Evolutionary conservation across 2,888 invertebrate species (phyloP).

Genomic region (Melitaea athalia): DNA sequence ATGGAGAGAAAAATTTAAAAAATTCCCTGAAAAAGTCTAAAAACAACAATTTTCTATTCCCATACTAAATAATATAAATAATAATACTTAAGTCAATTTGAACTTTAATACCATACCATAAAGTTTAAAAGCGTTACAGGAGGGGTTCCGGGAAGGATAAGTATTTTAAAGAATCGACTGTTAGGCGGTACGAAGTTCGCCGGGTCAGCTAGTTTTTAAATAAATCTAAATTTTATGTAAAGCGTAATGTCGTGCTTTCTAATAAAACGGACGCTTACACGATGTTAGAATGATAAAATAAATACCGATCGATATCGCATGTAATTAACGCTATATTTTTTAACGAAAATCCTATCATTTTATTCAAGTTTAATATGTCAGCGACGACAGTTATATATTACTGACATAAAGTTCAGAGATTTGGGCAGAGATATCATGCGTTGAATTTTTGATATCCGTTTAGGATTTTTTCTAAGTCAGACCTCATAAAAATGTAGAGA

Average conservation of each 20-base stretch:
- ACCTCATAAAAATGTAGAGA: slow-evolving; percentile 69
- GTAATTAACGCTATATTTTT: slow-evolving; percentile 78
- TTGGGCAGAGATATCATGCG: slow-evolving; percentile 73
- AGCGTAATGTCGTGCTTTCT: neutral
- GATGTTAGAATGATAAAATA: slow-evolving; percentile 48
- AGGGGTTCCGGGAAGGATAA: too few relatives aligned
- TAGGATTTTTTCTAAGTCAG: slow-evolving; percentile 58
- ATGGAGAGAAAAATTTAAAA: too few relatives aligned
- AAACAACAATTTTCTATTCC: too few relatives aligned
- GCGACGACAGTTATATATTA: slow-evolving; percentile 74
- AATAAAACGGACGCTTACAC: slow-evolving; percentile 14
- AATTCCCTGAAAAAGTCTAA: too few relatives aligned
- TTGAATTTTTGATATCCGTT: slow-evolving; percentile 73
- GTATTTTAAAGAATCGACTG: too few relatives aligned
- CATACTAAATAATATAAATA: too few relatives aligned
- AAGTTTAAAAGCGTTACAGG: too few relatives aligned
- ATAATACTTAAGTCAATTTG: too few relatives aligned
- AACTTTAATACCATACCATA: too few relatives aligned
- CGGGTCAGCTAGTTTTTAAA: too few relatives aligned
- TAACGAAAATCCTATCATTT: slow-evolving; percentile 65
- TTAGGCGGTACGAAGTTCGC: too few relatives aligned
- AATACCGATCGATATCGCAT: slow-evolving; percentile 71
- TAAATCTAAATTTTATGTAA: too few relatives aligned
- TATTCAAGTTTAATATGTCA: slow-evolving; percentile 69
- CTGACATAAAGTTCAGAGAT: slow-evolving; percentile 77